phyloP scores from a whole-genome alignment of 2,113 vertebrate genomes.

The Sula dactylatra region DNA sequence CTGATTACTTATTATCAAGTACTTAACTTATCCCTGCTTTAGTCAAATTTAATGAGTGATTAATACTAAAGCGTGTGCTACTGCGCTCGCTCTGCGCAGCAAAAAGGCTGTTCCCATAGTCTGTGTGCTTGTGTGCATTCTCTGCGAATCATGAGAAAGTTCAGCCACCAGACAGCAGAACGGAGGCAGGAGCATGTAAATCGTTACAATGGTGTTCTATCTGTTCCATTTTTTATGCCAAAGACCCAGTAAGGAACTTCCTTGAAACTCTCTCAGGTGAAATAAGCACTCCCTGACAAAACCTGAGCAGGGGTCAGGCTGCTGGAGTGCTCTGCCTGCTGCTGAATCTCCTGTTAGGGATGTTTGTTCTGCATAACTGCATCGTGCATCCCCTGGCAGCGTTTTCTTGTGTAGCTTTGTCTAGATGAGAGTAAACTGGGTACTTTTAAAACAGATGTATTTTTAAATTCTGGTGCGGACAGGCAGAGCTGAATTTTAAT shows the following conservation, averaged over 20 bases:
- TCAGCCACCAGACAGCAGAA: background rate
- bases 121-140: background rate
- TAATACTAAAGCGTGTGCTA: background rate
- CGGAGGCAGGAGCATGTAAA: background rate
- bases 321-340: background rate
- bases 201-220: background rate
- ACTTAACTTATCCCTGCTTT: background rate
- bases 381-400: background rate
- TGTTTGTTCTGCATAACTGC: slow-evolving; percentile 17
- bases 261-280: background rate
- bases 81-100: background rate
- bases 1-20: background rate
- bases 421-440: background rate
- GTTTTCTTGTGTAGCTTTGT: slow-evolving; percentile 13
- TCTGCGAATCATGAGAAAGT: background rate
- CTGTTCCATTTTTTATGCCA: background rate
- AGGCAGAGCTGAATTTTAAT: background rate
- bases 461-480: background rate
- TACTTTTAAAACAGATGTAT: background rate
- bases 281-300: background rate
- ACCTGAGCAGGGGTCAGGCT: background rate
- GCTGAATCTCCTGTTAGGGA: background rate
- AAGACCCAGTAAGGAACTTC: background rate
- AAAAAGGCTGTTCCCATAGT: background rate
- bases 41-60: background rate